phyloP scores from a whole-genome alignment of 2,888 invertebrate genomes.

The Agriotes lineatus region DNA sequence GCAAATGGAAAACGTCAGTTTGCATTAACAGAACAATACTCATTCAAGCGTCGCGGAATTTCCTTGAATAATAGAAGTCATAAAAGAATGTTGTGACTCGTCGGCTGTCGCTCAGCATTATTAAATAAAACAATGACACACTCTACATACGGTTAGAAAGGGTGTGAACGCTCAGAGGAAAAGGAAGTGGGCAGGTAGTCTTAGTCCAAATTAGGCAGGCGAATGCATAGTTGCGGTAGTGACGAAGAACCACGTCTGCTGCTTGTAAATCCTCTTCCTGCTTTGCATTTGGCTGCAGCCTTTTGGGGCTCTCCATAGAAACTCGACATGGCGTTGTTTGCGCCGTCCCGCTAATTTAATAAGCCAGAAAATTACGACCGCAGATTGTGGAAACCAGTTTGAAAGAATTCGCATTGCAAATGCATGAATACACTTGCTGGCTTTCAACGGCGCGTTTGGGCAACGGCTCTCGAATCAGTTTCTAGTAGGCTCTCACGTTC shows the following conservation, averaged over 20 bases:
- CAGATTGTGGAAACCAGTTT: background rate
- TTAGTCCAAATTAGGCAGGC: conserved; percentile 13
- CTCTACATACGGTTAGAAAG: conserved; percentile 30
- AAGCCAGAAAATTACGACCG: background rate
- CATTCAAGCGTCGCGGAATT: background rate
- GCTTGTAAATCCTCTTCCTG: too few relatives aligned
- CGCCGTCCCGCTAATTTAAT: background rate
- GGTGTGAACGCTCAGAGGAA: conserved; percentile 35
- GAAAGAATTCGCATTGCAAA: conserved; percentile 1
- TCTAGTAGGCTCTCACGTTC: background rate
- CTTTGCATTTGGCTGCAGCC: too few relatives aligned
- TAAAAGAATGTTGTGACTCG: too few relatives aligned
- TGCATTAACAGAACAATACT: too few relatives aligned
- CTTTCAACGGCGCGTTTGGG: background rate
- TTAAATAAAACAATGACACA: conserved; percentile 28
- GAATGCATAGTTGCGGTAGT: background rate
- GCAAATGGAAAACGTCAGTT: too few relatives aligned
- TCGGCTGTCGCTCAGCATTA: conserved; percentile 43
- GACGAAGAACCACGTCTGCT: background rate
- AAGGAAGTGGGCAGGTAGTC: conserved; percentile 30
- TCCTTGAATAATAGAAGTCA: background rate
- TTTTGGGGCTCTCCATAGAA: background rate
- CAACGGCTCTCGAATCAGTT: background rate
- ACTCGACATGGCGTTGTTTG: background rate
- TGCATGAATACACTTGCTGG: background rate